Base-by-base conservation (phyloP, 1,140 invertebrate genomes). In the Cotesia glomerata region DNA sequence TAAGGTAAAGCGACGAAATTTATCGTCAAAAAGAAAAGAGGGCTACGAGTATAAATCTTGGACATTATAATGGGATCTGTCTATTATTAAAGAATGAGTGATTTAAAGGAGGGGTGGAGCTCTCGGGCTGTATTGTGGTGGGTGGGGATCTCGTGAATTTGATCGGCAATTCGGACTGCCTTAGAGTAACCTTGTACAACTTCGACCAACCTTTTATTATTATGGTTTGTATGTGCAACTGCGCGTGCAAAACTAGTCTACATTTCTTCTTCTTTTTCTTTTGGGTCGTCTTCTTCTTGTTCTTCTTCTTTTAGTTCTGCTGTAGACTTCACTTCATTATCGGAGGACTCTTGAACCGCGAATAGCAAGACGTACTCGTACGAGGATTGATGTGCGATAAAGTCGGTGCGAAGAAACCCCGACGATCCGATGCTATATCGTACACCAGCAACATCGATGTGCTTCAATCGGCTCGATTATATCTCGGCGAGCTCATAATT, bases 81-180 rank as follows among this genome's bases (percentile, higher is more conserved):
- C 85, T 84, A 87, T 86, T 87, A 87, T 86, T 86, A 87, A 87
- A 87, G 85, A 86, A 86, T 86, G 86, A 87, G 85, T 85, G 85
- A 87, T 87, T 87, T 86, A 87, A 78, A 81, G 83, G 78, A 82
- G 82, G 80, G 85, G 85, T 85, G 85, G 84, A 87, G 85, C 78
- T 76, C 74, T 64, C 52, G 11, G 66, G 71, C 56, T 68, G 75
- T 76, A 76, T 69, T 73, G 67, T 73, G 51, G 64, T 59, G 58
- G 73, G 63, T 77, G 83, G 82, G 77, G 74, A 26, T 58, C 70
- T 83, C 80, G 79, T 81, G 83, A 85, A 85, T 85, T 85, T 86
- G 84, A 86, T 86, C 83, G 81, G 79, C 80, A 80, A 84, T 83
- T 80, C 79, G 75, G 77, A 62, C 69, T 67, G 68, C 64, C 72